A percentile compares a stretch with the other conserved stretches of the same genome.
These are phyloP conservation scores for Zosterops lateralis DNA, from an alignment of 2,113 vertebrate genomes.

Conservation along the genomic window DNA sequence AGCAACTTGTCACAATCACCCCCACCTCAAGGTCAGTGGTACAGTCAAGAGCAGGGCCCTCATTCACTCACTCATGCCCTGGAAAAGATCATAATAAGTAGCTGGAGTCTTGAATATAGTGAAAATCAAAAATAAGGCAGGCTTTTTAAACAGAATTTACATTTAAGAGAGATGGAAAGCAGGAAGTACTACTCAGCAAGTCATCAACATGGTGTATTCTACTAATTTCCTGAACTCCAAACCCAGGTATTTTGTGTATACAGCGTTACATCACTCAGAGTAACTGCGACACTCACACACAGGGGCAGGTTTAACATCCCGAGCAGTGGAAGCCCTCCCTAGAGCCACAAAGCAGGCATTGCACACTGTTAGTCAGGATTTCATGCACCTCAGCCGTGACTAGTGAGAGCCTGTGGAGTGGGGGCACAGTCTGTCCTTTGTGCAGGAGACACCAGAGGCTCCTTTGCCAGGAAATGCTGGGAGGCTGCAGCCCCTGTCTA, in stretches of 20 bases:
- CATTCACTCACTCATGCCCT: neutral
- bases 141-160: neutral
- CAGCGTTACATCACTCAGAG: neutral
- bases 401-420: neutral
- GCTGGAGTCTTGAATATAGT: neutral
- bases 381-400: neutral
- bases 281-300: too few species aligned
- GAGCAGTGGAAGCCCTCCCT: neutral
- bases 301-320: neutral
- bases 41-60: neutral
- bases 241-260: neutral
- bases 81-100: neutral
- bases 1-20: neutral
- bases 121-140: neutral
- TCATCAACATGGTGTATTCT: accelerated
- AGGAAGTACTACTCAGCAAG: neutral
- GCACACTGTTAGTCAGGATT: neutral
- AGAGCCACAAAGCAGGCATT: neutral
- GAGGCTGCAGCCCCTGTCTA: neutral
- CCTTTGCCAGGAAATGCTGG: neutral
- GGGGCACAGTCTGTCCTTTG: slow-evolving; percentile 8
- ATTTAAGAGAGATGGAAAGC: neutral
- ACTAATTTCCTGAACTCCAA: neutral
- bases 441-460: neutral
- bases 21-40: neutral